Evolutionary conservation across 2,113 vertebrate species (phyloP), one percentile per base, ranked within the genome.

Genomic region (Laticauda laticaudata): DNA sequence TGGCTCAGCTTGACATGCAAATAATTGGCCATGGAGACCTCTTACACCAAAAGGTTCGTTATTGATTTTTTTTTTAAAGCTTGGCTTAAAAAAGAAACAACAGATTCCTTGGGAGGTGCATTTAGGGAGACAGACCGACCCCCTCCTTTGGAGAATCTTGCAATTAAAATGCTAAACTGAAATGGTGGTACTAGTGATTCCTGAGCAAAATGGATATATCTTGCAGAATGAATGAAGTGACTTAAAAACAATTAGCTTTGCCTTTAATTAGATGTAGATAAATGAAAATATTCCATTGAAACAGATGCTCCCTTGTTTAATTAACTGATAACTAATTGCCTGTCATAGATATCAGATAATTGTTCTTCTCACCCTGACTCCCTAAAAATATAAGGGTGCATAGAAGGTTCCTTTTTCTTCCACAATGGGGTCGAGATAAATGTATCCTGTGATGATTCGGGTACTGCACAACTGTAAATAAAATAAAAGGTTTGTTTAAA

Each of bases 1-100:
- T 92, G 94, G 93, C 94, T 96, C 94, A 94, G 95, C 92, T 94
- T 95, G 96, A 93, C 96, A 92, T 89, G 92, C 94, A 96, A 97
- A 96, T 97, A 96, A 97, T 96, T 95, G 93, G 89, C 92, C 91
- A 92, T 94, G 96, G 97, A 96, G 95, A 95, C 91, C 96, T 95
- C 95, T 95, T 94, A 95, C 91, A 96, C 94, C 91, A 92, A 94
- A 96, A 94, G 57, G 96, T 97, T 95, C 94, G 93, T 92, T 97
- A 97, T 95, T 95, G 95, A 97, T 97, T 96, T 93, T 94, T 97
- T 97, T 93, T 94, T 93, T 91, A 94, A 48, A 53, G 86, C 92
- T 95, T 87, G 75, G 59, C 56, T 95, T 95, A 95, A 95, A 0
- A 34, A 96, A 34, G 91, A 96, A 53, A 53, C 51, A 95, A 92